Evolutionary conservation across 2,797 vertebrate genomes (phyloP).

Genomic region (Eulemur mongoz): DNA sequence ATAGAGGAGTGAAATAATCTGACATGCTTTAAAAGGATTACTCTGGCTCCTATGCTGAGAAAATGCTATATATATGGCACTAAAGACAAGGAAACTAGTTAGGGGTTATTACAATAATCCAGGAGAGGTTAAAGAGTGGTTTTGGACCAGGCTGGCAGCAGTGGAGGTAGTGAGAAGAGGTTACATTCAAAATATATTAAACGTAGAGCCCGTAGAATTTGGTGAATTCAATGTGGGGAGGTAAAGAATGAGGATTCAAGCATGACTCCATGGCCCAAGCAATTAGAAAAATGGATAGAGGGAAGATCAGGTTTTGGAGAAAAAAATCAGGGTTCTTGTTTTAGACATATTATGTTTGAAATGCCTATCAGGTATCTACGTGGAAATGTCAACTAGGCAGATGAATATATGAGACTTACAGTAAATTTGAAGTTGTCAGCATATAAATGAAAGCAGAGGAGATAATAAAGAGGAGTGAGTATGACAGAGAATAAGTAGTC

Average conservation of each 20-base stretch:
- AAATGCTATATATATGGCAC: not conserved
- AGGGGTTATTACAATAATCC: not conserved
- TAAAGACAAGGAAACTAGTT: not conserved
- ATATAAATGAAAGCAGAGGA: not conserved
- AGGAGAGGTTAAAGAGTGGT: not conserved
- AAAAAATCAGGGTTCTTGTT: not conserved
- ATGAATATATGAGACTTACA: not conserved
- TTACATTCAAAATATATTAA: not conserved
- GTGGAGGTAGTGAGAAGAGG: not conserved
- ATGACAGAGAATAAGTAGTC: not conserved
- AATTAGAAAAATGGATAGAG: not conserved
- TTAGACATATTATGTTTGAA: not conserved
- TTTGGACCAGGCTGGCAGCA: not conserved
- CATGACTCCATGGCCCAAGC: not conserved
- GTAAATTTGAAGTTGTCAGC: conserved; percentile 39
- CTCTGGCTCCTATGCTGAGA: not conserved
- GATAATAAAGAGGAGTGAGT: not conserved
- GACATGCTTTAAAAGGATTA: not conserved
- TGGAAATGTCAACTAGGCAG: conserved; percentile 43
- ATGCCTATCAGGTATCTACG: not conserved
- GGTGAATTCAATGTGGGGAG: not conserved
- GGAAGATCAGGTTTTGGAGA: not conserved
- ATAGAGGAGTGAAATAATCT: not conserved
- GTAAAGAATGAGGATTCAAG: not conserved
- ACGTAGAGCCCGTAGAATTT: not conserved